Evolutionary conservation across 2,113 vertebrate species (phyloP), one percentile per base, ranked within the genome.

Genomic region (Mustelus asterias): DNA sequence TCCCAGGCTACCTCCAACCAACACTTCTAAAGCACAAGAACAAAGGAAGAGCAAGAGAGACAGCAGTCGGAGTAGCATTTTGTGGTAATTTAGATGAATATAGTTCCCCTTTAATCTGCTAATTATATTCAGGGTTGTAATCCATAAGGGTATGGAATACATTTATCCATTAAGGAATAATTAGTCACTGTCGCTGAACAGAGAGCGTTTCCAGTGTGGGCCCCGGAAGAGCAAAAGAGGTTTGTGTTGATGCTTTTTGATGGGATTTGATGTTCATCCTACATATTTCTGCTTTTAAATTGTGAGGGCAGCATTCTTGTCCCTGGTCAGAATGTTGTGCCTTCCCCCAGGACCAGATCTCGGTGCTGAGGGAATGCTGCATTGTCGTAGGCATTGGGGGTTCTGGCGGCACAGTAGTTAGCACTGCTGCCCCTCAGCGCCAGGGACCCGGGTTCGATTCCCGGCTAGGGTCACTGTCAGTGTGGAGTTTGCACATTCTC

Each of bases 101-200:
- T 63, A n/a, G 33, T 92, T 92, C 29, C 29, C 18, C 89, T 92
- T 92, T 92, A 65, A 92, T 92, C 89, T 92, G 89, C 89, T 92
- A 92, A 92, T 58, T 89, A 89, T 92, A 92, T 92, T 92, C 89
- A 63, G 33, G 14, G 33, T 92, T 92, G 58, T 92, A 92, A 92
- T 63, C 60, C 89, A 65, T 92, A 92, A 92, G 58, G 58, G 89
- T 65, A 37, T 7, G 58, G 89, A 58, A 65, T 92, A n/a, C 58
- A 92, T 92, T 92, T 92, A 92, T 37, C 29, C 58, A 65, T 63
- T 63, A n/a, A 92, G 89, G 58, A 65, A 65, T 92, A 92, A 92
- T 92, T 92, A 65, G 33, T 37, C 58, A n/a, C 33, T 14, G 14
- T 18, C 4, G n/a, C 33, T 92, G 89, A 92, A 65, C n/a, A 92